Conservation (phyloP, 1,140 invertebrate genomes). For the Helicoverpa zea region DNA sequence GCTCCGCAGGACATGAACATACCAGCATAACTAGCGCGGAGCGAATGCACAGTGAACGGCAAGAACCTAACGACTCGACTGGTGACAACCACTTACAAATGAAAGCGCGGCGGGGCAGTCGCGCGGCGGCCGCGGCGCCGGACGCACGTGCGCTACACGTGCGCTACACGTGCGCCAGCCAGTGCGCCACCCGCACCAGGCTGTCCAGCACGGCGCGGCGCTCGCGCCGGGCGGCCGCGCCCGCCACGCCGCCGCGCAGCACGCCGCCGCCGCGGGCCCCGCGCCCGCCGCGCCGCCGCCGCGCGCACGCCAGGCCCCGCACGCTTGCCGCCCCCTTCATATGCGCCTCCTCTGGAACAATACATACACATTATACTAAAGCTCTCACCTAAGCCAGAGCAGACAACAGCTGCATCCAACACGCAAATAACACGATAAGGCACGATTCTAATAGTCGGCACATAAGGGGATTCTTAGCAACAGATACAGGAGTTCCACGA, state of each 20-base stretch:
- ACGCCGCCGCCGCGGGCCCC: slow-evolving; percentile 8
- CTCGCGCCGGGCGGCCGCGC: slow-evolving; percentile 16
- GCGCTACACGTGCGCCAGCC: slow-evolving; percentile 52
- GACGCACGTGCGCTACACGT: slow-evolving; percentile 20
- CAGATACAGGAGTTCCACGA: no score
- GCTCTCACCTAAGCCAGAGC: no score
- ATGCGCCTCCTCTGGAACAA: slow-evolving; percentile 57
- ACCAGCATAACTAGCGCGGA: slow-evolving; percentile 71
- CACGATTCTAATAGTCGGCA: no score
- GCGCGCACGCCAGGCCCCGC: slow-evolving; percentile 1
- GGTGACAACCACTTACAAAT: slow-evolving; percentile 45
- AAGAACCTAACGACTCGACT: slow-evolving; percentile 52
- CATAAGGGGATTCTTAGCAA: no score
- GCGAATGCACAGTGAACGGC: slow-evolving; percentile 49
- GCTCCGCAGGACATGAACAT: slow-evolving; percentile 76
- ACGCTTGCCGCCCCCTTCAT: slow-evolving; percentile 52
- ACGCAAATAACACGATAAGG: no score
- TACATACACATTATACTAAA: neutral
- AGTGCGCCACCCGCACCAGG: slow-evolving; percentile 52
- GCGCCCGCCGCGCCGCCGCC: slow-evolving; percentile 26
- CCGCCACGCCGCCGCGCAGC: slow-evolving; percentile 9
- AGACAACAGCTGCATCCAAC: no score
- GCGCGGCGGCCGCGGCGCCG: slow-evolving; percentile 30
- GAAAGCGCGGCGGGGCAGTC: neutral
- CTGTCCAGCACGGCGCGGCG: slow-evolving; percentile 13